Conservation (phyloP, 1,140 invertebrate species). For the Panagrolaimus sp. region DNA sequence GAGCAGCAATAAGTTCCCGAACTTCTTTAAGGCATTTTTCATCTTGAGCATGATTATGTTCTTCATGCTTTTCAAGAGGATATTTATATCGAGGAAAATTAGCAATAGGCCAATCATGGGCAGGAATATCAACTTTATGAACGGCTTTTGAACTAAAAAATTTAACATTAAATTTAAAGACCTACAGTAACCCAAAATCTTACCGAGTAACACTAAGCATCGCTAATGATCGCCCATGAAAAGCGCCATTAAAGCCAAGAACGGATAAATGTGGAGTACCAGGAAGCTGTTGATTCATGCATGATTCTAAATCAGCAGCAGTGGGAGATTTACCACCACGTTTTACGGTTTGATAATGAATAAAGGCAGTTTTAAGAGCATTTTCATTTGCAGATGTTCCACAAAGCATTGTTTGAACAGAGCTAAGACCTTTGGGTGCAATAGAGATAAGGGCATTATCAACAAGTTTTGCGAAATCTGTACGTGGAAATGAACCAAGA, state of each 20-base stretch:
- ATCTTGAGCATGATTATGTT: constrained; percentile 77
- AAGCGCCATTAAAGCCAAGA: constrained; percentile 53
- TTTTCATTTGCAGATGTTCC: constrained; percentile 55
- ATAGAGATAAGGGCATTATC: constrained; percentile 46
- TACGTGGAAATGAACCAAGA: constrained; percentile 50
- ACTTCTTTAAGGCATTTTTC: constrained; percentile 67
- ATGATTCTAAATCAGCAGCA: constrained; percentile 43
- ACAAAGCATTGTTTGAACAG: constrained; percentile 54
- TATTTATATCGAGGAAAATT: constrained; percentile 68
- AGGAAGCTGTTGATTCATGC: constrained; percentile 60
- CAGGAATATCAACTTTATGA: constrained; percentile 89
- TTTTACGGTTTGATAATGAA: constrained; percentile 41
- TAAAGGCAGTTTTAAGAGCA: constrained; percentile 55
- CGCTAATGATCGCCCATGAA: constrained; percentile 60
- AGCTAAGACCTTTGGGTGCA: constrained; percentile 48
- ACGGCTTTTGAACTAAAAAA: constrained; percentile 84
- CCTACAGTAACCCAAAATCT: constrained; percentile 74
- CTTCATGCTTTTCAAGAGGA: constrained; percentile 69
- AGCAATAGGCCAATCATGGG: constrained; percentile 76
- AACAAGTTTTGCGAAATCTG: constrained; percentile 46
- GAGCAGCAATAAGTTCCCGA: constrained; percentile 75
- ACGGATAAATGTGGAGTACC: constrained; percentile 62
- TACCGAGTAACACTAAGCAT: constrained; percentile 81
- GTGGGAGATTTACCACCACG: constrained; percentile 42
- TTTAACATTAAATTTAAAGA: neutral